phyloP scores from a whole-genome alignment of 2,797 vertebrate genomes.

The Scolopax bukidnonensis region DNA sequence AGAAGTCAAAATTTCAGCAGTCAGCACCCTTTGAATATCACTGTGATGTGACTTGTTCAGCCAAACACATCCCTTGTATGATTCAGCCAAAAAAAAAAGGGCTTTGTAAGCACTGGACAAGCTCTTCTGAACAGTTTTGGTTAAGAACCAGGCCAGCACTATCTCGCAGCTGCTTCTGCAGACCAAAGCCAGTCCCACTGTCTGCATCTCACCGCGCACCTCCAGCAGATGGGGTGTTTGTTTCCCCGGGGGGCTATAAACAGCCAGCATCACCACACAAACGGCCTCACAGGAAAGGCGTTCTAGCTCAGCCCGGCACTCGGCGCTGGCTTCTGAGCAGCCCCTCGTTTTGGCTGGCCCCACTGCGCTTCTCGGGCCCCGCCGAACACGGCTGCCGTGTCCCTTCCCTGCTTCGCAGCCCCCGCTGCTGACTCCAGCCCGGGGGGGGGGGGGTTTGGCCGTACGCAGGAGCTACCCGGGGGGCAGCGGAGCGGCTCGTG shows the following conservation, averaged over 20 bases:
- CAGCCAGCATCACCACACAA: not conserved
- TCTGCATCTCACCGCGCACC: accelerated
- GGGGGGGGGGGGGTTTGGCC: accelerated
- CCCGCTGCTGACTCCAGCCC: not conserved
- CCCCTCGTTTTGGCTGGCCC: not conserved
- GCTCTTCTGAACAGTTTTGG: too few species aligned
- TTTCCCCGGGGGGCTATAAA: not conserved
- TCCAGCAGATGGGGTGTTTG: accelerated
- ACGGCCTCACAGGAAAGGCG: too few species aligned
- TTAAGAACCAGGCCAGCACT: not conserved
- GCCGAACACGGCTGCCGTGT: accelerated
- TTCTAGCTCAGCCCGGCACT: accelerated
- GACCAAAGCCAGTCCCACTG: not conserved
- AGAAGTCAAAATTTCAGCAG: not conserved
- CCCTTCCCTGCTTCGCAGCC: too few species aligned
- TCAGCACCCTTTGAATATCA: accelerated
- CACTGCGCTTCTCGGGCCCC: accelerated
- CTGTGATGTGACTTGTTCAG: accelerated
- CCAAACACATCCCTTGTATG: accelerated
- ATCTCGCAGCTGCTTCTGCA: not conserved
- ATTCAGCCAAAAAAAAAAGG: accelerated
- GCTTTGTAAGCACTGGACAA: accelerated
- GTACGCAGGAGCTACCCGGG: accelerated
- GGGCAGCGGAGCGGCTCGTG: too few species aligned
- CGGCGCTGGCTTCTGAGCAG: accelerated